Conservation (phyloP, 2,797 vertebrate species). For the Rhincodon typus region DNA sequence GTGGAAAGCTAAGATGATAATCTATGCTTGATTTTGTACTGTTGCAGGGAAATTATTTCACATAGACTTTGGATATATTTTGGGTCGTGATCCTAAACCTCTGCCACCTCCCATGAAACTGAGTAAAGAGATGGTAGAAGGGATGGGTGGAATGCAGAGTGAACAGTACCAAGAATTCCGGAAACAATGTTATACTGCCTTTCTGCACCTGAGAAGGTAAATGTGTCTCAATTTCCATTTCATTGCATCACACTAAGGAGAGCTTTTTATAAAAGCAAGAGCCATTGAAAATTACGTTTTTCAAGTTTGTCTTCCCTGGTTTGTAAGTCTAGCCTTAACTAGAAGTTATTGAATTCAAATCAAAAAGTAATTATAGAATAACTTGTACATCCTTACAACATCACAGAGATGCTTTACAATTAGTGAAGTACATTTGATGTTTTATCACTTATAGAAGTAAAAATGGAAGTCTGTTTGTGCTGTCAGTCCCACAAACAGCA, state of each 20-base stretch:
- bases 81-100: conserved; percentile 93
- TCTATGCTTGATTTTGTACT: neutral
- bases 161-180: conserved; percentile 98
- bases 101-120: conserved; percentile 97
- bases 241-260: neutral
- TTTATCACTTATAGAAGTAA: neutral
- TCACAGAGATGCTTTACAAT: neutral
- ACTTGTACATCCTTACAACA: neutral
- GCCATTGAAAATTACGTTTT: neutral
- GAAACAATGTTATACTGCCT: conserved; percentile 96
- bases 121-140: conserved; percentile 98
- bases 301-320: neutral
- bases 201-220: conserved; percentile 89
- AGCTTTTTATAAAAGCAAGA: neutral
- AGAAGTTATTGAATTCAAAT: neutral
- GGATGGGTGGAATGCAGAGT: conserved; percentile 95
- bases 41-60: conserved; percentile 87
- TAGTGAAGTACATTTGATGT: neutral
- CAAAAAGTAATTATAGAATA: neutral
- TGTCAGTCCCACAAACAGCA: too few relatives aligned
- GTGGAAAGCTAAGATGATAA: neutral
- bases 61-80: conserved; percentile 95
- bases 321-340: neutral
- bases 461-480: neutral
- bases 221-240: neutral